Evolutionary conservation across 64 coral and sea anemone genomes (phyloP), one percentile per base, ranked within the genome.

Genomic region (Dendrophyllia cribrosa): DNA sequence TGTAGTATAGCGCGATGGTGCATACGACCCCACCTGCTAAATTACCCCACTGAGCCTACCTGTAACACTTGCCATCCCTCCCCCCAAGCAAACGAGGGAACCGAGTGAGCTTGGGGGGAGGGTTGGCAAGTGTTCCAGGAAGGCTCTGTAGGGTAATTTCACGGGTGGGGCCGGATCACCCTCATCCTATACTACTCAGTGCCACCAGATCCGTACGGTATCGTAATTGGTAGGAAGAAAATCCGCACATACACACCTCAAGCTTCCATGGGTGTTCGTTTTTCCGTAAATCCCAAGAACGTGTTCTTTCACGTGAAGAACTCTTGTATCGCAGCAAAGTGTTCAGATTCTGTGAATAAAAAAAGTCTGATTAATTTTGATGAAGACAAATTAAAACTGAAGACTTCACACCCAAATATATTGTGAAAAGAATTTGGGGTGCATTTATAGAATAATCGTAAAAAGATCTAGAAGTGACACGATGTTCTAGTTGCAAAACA

Each of bases 171-270:
- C n/a, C n/a, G n/a, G n/a, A n/a, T n/a, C n/a, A n/a, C n/a, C n/a
- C n/a, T n/a, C n/a, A n/a, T n/a, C n/a, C n/a, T n/a, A n/a, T n/a
- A n/a, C n/a, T n/a, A n/a, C n/a, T n/a, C 78, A 91, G 89, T 91
- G 49, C 78, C 64, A 58, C 66, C 89, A 74, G 25, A 83, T 34
- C 69, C 66, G 7, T 92, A 76, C 46, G 74, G 79, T 89, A 25
- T 89, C 16, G 87, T 77, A 8, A 89, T 89, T 74, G 61, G 15
- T 74, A 89, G 87, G 17, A 77, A 89, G 46, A 58, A 78, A 63
- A 77, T 77, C 70, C 58, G 87, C 72, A 23, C 72, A n/a, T 88
- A 74, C 20, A 88, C 71, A 47, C 75, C 88, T 77, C 59, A 60
- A 11, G 75, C 56, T 66, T 47, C 9, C 61, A 70, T 61, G 11